Evolutionary conservation across 1,140 invertebrate genomes (phyloP), one percentile per base, ranked within the genome.

Genomic region (Drosophila equinoxialis): DNA sequence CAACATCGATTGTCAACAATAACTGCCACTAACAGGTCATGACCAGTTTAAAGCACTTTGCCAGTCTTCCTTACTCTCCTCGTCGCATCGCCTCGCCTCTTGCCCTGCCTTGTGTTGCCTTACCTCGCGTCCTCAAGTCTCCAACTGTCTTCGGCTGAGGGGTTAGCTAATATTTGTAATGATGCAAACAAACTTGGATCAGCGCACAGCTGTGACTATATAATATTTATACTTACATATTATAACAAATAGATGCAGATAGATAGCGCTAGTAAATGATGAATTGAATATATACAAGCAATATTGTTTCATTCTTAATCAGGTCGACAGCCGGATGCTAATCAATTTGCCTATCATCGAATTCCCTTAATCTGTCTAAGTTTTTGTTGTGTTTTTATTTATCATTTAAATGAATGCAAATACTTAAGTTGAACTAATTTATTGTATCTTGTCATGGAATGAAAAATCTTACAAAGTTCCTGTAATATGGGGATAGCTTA

Each of bases 191-290:
- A 10, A 23, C 45, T 51, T 51, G 17, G 45, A 51, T 51, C 45
- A 51, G 45, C 45, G 17, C 45, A 51, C 45, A 51, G 45, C 45
- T 51, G 45, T 51, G 17, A 51, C 45, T 51, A 23, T 51, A 51
- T 51, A 23, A 48, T 8, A 48, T 48, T 51, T 11, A 23, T 14
- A 23, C 17, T 48, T 48, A 5, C 6, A 48, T 20, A 20, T 48
- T 48, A 8, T 20, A 14, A 14, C n/a, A 45, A 7, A 45, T 14
- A 45, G 42, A 45, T 14, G n/a, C 6, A 30, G 30, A 30, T 30
- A 45, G 6, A 45, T 6, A 45, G 6, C n/a, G 13, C 6, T 6
- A 6, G n/a, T 48, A 48, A 2, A 20, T 10, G 14, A 11, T 23
- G 17, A 51, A 51, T 51, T 51, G 17, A 51, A 51, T 51, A 51